phyloP scores from a whole-genome alignment of 2,888 invertebrate species.

The Hermaeophaga mercurialis region DNA sequence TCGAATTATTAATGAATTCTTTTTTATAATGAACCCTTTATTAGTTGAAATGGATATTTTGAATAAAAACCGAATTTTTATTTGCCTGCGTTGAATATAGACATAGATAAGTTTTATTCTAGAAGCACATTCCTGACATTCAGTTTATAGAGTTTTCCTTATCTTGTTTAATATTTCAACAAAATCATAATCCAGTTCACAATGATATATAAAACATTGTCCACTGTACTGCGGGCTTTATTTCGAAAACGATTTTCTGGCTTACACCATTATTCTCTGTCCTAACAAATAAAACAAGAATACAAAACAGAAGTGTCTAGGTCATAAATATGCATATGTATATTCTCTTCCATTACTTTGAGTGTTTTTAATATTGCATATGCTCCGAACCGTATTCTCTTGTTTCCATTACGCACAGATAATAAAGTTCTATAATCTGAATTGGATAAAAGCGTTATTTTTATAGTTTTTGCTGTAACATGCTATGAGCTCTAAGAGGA shows the following conservation, averaged over 20 bases:
- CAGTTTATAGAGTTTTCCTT: too few species aligned
- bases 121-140: too few species aligned
- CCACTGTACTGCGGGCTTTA: constrained; percentile 8
- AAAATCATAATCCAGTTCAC: neutral
- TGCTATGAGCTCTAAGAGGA: too few species aligned
- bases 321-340: constrained; percentile 33
- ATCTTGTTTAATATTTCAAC: neutral
- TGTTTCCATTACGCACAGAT: constrained; percentile 23
- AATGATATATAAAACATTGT: constrained; percentile 11
- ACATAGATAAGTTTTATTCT: too few species aligned
- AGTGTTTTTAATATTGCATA: constrained; percentile 37
- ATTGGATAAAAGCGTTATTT: constrained; percentile 22
- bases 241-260: constrained; percentile 24
- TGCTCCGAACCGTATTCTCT: constrained; percentile 25
- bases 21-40: too few species aligned
- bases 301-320: constrained; percentile 29
- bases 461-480: neutral
- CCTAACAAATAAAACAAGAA: constrained; percentile 29
- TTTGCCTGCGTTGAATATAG: too few species aligned
- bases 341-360: constrained; percentile 34
- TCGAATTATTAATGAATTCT: too few species aligned
- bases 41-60: too few species aligned
- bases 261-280: constrained; percentile 27
- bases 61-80: too few species aligned
- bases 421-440: constrained; percentile 22